These are phyloP conservation scores for Odobenus rosmarus DNA, from an alignment of 2,113 vertebrate genomes.

Conservation along the genomic window DNA sequence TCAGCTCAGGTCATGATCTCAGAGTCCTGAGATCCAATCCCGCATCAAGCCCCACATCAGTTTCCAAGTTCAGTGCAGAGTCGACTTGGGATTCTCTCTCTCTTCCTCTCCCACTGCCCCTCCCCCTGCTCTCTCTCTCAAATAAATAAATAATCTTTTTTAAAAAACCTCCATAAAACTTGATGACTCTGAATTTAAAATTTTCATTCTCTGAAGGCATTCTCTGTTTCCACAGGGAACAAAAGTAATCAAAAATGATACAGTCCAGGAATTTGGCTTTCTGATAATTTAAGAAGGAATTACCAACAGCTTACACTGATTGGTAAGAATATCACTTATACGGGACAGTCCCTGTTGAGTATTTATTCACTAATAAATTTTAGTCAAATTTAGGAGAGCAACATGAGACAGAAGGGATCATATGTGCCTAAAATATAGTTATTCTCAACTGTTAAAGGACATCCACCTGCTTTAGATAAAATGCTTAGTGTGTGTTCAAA, in stretches of 20 bases:
- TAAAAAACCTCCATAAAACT: background rate
- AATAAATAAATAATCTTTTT: background rate
- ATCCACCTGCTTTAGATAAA: background rate
- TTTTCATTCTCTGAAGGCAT: background rate
- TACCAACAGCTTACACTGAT: background rate
- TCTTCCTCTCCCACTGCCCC: background rate
- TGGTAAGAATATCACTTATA: background rate
- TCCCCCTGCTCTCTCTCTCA: background rate
- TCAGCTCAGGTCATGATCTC: background rate
- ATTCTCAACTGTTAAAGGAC: background rate
- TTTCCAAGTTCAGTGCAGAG: background rate
- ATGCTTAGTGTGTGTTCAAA: background rate
- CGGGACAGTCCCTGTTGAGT: rapidly evolving
- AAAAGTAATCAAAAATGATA: background rate
- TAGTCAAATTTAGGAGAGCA: background rate
- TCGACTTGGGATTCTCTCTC: background rate
- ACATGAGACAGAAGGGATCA: background rate
- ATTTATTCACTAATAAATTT: background rate
- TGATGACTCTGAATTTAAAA: slow-evolving; percentile 7
- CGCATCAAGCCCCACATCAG: background rate
- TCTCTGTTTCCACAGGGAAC: background rate
- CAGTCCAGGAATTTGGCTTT: background rate
- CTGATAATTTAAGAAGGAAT: background rate
- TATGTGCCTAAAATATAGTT: background rate
- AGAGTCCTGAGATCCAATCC: background rate